Evolutionary conservation across 2,797 vertebrate genomes (phyloP).

Genomic region (Capromys pilorides): DNA sequence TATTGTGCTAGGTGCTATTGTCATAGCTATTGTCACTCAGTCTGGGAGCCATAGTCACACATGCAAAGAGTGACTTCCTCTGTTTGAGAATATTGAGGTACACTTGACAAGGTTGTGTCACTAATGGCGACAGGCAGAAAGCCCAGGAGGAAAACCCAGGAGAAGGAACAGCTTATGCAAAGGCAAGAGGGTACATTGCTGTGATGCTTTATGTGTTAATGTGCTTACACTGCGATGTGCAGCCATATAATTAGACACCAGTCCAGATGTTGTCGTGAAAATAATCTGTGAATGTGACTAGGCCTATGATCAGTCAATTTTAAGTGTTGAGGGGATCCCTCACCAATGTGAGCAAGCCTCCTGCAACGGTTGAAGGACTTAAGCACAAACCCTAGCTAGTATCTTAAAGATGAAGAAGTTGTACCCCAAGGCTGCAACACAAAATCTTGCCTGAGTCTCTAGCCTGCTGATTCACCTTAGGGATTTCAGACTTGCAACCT

Average conservation of each 20-base stretch:
- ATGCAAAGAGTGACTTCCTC: too few relatives aligned
- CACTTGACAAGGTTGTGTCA: too few relatives aligned
- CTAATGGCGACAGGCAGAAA: neutral
- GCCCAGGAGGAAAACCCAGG: neutral
- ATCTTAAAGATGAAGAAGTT: neutral
- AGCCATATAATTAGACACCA: neutral
- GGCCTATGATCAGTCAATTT: neutral
- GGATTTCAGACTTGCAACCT: neutral
- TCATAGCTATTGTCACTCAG: neutral
- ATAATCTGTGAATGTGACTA: too few relatives aligned
- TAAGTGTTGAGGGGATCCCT: too few relatives aligned
- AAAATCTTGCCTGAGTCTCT: neutral
- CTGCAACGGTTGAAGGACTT: neutral
- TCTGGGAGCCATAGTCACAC: neutral
- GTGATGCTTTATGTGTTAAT: neutral
- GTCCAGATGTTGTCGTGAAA: neutral
- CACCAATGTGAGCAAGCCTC: neutral
- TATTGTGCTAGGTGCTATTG: neutral
- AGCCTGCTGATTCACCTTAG: neutral
- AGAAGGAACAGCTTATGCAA: neutral
- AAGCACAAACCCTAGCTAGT: neutral
- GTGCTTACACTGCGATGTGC: neutral
- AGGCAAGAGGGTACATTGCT: rapidly evolving
- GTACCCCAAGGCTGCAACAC: neutral
- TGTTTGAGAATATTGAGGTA: neutral